phyloP scores from a whole-genome alignment of 2,888 invertebrate species.

The Euzophera pinguis region DNA sequence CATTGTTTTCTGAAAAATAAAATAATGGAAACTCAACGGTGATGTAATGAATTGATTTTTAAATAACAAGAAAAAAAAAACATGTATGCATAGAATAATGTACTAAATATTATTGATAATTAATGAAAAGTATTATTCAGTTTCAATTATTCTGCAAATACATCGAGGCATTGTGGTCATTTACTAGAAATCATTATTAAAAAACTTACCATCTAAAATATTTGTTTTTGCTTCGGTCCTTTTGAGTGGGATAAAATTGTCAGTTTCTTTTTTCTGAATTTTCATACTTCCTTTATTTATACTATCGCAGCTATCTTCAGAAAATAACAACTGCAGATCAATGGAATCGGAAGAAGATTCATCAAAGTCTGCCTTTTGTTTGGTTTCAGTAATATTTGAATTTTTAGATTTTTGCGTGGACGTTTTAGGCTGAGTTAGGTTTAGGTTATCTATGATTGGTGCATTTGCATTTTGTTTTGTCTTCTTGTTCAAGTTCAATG shows the following conservation, averaged over 20 bases:
- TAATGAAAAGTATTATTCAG: no score
- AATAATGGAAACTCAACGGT: no score
- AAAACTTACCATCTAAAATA: slow-evolving; percentile 25
- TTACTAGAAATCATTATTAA: no score
- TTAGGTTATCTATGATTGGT: slow-evolving; percentile 56
- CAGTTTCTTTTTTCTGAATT: slow-evolving; percentile 20
- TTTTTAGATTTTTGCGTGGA: slow-evolving; percentile 29
- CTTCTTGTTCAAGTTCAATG: slow-evolving; percentile 52
- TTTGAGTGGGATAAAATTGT: slow-evolving; percentile 51
- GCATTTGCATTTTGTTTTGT: slow-evolving; percentile 37
- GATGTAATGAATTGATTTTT: no score
- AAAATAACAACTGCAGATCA: slow-evolving; percentile 57
- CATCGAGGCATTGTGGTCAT: no score
- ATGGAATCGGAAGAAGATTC: slow-evolving; percentile 55
- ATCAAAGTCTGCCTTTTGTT: slow-evolving; percentile 22
- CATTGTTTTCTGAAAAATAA: neutral
- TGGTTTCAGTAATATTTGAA: neutral
- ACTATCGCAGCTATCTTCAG: slow-evolving; percentile 59
- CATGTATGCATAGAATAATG: no score
- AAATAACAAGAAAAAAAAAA: no score
- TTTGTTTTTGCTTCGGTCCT: slow-evolving; percentile 51
- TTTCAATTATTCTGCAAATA: no score
- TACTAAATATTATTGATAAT: no score
- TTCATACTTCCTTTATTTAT: slow-evolving; percentile 26
- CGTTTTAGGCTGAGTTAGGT: slow-evolving; percentile 52